Evolutionary conservation across 1,140 invertebrate species (phyloP).

Genomic region (Calephelis virginiensis): DNA sequence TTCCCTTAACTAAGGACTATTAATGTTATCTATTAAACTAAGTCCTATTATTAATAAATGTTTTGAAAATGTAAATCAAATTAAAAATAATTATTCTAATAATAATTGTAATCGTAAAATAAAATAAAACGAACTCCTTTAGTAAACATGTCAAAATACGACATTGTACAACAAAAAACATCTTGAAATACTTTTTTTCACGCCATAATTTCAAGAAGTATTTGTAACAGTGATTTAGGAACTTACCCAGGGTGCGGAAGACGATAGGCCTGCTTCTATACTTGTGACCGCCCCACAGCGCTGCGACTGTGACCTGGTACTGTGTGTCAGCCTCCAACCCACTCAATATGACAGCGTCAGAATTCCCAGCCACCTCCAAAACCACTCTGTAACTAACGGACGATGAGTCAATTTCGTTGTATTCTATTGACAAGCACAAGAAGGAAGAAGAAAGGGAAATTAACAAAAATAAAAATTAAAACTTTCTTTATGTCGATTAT

Average conservation of each 20-base stretch:
- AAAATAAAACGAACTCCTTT: no score
- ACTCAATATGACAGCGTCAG: conserved; percentile 88
- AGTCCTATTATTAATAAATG: no score
- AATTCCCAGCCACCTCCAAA: conserved; percentile 90
- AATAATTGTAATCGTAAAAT: no score
- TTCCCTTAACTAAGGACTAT: no score
- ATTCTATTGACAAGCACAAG: conserved; percentile 46
- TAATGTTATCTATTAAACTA: no score
- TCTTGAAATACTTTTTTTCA: no score
- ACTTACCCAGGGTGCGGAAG: conserved; percentile 91
- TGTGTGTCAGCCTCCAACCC: conserved; percentile 90
- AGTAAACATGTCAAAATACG: no score
- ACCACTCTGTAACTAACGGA: conserved; percentile 93
- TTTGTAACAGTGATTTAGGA: neutral
- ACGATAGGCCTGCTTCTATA: conserved; percentile 89
- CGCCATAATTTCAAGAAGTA: no score
- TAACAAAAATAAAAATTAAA: conserved; percentile 17
- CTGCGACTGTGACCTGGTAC: conserved; percentile 90
- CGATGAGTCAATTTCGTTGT: conserved; percentile 72
- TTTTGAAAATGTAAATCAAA: no score
- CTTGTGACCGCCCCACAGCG: conserved; percentile 87
- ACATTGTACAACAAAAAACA: no score
- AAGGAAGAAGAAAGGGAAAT: conserved; percentile 46
- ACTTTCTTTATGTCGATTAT: no score
- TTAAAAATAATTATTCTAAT: no score